These are phyloP conservation scores for Trichacis sp. DNA, from an alignment of 2,888 invertebrate genomes.

Conservation along the genomic window DNA sequence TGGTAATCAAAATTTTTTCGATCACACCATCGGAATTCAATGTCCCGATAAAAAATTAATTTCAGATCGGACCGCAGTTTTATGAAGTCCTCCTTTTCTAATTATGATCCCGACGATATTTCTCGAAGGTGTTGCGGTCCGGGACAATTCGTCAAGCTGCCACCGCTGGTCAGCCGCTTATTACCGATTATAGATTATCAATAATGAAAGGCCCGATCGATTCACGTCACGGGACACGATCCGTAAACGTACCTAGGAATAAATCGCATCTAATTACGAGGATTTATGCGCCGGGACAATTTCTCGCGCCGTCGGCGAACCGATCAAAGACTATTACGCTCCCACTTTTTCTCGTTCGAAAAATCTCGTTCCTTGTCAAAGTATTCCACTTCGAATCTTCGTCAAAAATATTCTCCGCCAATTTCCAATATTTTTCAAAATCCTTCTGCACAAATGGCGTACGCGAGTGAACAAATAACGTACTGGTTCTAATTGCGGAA, in stretches of 20 bases:
- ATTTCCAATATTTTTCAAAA: too few species aligned
- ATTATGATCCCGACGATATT: conserved; percentile 31
- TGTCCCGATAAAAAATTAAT: too few species aligned
- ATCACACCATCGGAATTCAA: too few species aligned
- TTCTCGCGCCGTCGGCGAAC: conserved; percentile 48
- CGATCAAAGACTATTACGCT: conserved; percentile 24
- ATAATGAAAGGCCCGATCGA: conserved; percentile 63
- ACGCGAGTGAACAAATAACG: too few species aligned
- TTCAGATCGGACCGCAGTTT: too few species aligned
- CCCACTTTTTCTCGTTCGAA: conserved; percentile 16
- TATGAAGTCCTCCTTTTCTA: background rate
- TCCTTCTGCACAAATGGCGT: too few species aligned
- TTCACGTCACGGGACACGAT: conserved; percentile 49
- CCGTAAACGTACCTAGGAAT: conserved; percentile 48
- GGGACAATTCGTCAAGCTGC: conserved; percentile 61
- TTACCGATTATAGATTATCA: conserved; percentile 67
- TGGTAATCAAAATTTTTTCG: too few species aligned
- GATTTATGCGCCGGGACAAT: conserved; percentile 58
- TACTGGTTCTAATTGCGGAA: too few species aligned
- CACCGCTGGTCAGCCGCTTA: conserved; percentile 56
- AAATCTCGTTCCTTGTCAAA: too few species aligned
- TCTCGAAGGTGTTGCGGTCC: conserved; percentile 41
- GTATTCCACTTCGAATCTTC: too few species aligned
- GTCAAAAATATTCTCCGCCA: too few species aligned
- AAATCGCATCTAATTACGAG: conserved; percentile 66